Evolutionary conservation across 2,797 vertebrate species (phyloP), one percentile per base, ranked within the genome.

Genomic region (Adrianichthys oophorus): DNA sequence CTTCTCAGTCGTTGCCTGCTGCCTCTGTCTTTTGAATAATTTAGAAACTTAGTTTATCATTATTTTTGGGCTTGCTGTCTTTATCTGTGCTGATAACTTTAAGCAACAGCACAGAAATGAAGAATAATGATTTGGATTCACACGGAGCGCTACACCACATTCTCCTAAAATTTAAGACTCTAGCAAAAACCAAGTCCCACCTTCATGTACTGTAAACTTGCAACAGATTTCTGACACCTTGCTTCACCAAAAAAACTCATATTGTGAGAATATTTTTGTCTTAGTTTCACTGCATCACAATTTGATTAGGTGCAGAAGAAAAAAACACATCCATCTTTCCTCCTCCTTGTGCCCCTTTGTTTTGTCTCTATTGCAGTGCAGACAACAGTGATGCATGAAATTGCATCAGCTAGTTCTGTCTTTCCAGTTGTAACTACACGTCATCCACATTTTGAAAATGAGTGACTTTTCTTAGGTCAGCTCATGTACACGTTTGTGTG

Each of bases 381-480:
- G 62, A 60, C 74, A 53, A 81, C 67, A 59, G 40, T 68, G 23
- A 51, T 78, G 81, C 84, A 87, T 88, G 78, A 86, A 90, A 90
- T 86, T 81, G 68, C 70, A 81, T 90, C 89, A 86, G 84, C 68
- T 78, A 73, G 76, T 78, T 56, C 41, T 74, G 71, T 65, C 71
- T 76, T 67, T 46, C 62, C 46, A 62, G 75, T 69, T 77, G 69
- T 57, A 49, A 63, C 74, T 68, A 68, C 40, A 61, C 40, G 49
- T 53, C 10, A 13, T 21, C 49, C 53, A 45, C 15, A 32, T 48
- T 57, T 26, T 41, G 58, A 21, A 54, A 57, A 26, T n/a, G 18
- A 50, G 63, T 46, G 21, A 7, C 4, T 19, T 56, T 24, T 49
- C 45, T 59, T 49, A 40, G 4, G 19, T 46, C 65, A 18, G 21